A percentile compares a stretch with the other conserved stretches of the same genome.
Conservation (phyloP, 2,113 vertebrate genomes). For the Perca flavescens region DNA sequence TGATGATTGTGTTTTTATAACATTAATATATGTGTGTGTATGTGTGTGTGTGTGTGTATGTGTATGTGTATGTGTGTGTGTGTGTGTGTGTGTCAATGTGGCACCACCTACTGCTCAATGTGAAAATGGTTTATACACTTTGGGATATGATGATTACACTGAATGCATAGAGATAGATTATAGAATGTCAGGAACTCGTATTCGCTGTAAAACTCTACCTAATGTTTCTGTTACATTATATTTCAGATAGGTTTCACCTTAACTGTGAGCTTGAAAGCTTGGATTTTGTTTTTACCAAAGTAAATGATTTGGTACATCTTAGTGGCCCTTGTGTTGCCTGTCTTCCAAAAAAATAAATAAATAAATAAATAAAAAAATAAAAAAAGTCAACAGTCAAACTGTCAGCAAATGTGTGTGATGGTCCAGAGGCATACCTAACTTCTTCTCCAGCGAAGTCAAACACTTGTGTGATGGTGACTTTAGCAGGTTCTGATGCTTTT, state of each 20-base stretch:
- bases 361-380: too few relatives aligned
- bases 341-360: too few relatives aligned
- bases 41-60: too few relatives aligned
- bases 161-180: too few relatives aligned
- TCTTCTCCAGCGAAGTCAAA: slow-evolving; percentile 98
- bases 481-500: slow-evolving; percentile 84
- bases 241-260: not conserved
- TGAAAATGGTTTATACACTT: not conserved
- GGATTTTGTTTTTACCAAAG: not conserved
- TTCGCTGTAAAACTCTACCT: not conserved
- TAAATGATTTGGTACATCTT: not conserved
- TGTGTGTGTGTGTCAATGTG: not conserved
- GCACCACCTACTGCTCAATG: slow-evolving; percentile 38
- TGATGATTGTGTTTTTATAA: too few relatives aligned
- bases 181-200: not conserved
- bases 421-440: slow-evolving; percentile 86
- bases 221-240: not conserved
- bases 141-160: not conserved
- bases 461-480: slow-evolving; percentile 92
- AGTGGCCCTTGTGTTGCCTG: not conserved
- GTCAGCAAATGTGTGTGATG: not conserved
- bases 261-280: not conserved
- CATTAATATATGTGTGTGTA: too few relatives aligned
- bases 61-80: too few relatives aligned
- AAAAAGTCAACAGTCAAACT: not conserved